phyloP scores from a whole-genome alignment of 2,113 vertebrate species.

The Daubentonia madagascariensis region DNA sequence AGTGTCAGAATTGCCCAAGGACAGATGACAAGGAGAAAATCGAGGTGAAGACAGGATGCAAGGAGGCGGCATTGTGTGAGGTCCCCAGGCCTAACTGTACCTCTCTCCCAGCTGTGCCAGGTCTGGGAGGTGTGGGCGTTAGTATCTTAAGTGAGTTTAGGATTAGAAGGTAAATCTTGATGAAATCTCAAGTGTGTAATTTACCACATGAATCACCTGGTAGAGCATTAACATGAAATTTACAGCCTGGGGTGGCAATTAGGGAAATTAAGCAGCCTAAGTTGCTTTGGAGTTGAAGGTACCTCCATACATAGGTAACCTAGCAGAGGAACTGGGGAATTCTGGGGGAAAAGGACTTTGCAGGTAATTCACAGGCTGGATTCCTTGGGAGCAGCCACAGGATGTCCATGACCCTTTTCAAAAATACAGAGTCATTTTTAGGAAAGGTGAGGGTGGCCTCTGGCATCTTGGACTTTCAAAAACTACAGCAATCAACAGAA shows the following conservation, averaged over 20 bases:
- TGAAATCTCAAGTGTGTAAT: slow-evolving; percentile 68
- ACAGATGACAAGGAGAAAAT: slow-evolving; percentile 21
- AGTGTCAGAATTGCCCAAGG: slow-evolving; percentile 1
- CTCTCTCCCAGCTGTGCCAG: not conserved
- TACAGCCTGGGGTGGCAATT: slow-evolving; percentile 70
- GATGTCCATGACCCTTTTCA: not conserved
- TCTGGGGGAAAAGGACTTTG: not conserved
- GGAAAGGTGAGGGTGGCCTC: too few species aligned
- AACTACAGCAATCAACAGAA: not conserved
- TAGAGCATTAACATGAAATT: slow-evolving; percentile 60
- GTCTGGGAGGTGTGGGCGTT: not conserved
- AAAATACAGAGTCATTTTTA: not conserved
- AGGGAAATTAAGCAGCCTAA: slow-evolving; percentile 52
- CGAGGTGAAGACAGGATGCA: not conserved
- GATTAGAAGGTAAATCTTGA: slow-evolving; percentile 66
- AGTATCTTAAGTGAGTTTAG: slow-evolving; percentile 50
- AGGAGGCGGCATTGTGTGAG: slow-evolving; percentile 43
- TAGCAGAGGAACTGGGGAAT: not conserved
- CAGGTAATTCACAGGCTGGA: not conserved
- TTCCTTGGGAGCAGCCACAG: not conserved
- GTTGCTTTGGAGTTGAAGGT: not conserved
- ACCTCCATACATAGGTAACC: not conserved
- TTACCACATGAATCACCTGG: slow-evolving; percentile 76
- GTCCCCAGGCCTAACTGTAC: not conserved
- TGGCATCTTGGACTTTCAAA: not conserved